Base-by-base conservation (phyloP, 2,113 vertebrate genomes). In the Grammomys dolichurus region DNA sequence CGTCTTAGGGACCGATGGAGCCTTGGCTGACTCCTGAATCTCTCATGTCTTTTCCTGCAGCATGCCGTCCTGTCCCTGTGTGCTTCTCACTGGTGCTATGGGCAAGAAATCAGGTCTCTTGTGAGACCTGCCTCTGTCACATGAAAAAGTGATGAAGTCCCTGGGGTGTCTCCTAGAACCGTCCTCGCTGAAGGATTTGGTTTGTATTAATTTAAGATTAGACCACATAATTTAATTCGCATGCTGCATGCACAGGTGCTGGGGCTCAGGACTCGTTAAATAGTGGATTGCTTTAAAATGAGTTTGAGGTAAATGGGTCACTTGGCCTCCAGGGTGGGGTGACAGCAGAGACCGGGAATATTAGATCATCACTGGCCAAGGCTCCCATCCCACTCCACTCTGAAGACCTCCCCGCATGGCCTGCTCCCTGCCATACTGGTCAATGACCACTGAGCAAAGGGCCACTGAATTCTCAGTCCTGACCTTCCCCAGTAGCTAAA, bases 301-400 rank as follows among this genome's bases (percentile, higher is more conserved):
- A 97, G 97, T 97, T 96, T 96, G 96, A 92, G 96, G 92, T 97
- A 97, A 98, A 97, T 91, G 93, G 95, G 97, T 98, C 96, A 91
- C 95, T 93, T 6, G 5, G 97, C 96, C 97, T 93, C 70, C 14
- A 26, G 81, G 24, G 24, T 16, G 12, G 97, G 95, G 92, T 91
- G 94, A 84, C 89, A 63, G 92, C 77, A 87, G 70, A 87, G 76
- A 90, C 76, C 80, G n/a, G 92, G 95, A 92, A 87, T 84, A 95
- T 95, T 91, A 89, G 96, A 81, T 91, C 94, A n/a, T 58, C 96
- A 65, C 2, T 65, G 93, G 91, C 93, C 56, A 28, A 14, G 36
- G 65, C 63, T 94, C 73, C 43, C 3, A 76, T 33, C 72, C 14
- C 0, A 48, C 76, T 51, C 86, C 84, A 85, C 60, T 87, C 63